Conservation (phyloP, 2,888 invertebrate genomes). For the Harpalus rubripes region DNA sequence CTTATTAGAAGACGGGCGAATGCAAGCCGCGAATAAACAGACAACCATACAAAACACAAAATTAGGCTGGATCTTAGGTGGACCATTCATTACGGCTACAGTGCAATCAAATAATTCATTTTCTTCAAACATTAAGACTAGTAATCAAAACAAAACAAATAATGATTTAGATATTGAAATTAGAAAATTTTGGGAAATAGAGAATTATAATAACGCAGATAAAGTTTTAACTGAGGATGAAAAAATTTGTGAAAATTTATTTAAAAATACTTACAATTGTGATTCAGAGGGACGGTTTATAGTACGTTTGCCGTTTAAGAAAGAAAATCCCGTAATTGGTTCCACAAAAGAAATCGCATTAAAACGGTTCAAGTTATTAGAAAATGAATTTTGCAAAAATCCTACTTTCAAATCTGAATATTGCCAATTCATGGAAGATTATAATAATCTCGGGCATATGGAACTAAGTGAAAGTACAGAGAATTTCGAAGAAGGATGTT, state of each 20-base stretch:
- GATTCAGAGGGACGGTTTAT: neutral
- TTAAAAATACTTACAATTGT: neutral
- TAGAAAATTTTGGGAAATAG: conserved; percentile 51
- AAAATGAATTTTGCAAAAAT: neutral
- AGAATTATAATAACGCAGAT: neutral
- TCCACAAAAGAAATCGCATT: conserved; percentile 5
- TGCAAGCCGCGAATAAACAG: neutral
- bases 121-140: neutral
- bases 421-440: conserved; percentile 23
- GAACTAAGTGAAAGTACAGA: conserved; percentile 3
- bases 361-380: neutral
- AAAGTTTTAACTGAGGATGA: neutral
- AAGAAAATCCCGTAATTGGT: neutral
- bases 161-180: conserved; percentile 15
- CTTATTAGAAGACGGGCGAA: conserved; percentile 34
- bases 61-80: conserved; percentile 16
- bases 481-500: conserved; percentile 27
- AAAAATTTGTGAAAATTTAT: neutral
- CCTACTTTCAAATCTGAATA: conserved; percentile 4
- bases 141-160: neutral
- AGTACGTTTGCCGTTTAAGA: neutral
- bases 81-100: conserved; percentile 13
- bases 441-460: conserved; percentile 24
- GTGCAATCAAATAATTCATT: neutral
- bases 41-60: conserved; percentile 9